These are phyloP conservation scores for Rhimphoctona megacephalus DNA, from an alignment of 2,888 invertebrate genomes.

Conservation along the genomic window DNA sequence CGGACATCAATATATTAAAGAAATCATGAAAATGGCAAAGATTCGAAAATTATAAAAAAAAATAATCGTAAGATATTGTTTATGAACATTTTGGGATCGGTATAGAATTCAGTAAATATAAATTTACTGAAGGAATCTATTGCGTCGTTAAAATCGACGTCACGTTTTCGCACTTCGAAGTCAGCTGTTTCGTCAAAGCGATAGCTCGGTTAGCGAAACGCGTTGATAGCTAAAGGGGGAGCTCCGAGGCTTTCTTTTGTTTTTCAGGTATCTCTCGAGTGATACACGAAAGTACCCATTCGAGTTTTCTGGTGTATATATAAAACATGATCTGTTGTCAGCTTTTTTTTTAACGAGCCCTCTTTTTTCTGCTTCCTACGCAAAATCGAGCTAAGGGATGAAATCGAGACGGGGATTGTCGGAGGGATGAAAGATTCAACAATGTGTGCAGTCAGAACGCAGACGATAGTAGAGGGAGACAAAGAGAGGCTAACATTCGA, in stretches of 20 bases:
- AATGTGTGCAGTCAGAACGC: conserved; percentile 33
- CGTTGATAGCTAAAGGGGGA: conserved; percentile 19
- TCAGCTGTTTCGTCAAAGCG: conserved; percentile 43
- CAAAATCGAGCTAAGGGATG: conserved; percentile 48
- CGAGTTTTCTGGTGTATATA: not conserved
- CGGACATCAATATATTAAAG: not conserved
- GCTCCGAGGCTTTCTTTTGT: conserved; percentile 23
- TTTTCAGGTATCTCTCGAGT: conserved; percentile 40
- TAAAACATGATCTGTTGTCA: conserved; percentile 45
- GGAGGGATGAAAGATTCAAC: conserved; percentile 12
- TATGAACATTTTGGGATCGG: not conserved
- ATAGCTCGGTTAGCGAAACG: conserved; percentile 36
- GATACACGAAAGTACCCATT: not conserved
- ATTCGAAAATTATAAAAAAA: not conserved
- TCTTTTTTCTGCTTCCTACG: conserved; percentile 46
- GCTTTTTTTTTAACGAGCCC: conserved; percentile 58
- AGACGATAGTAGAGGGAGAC: conserved; percentile 4
- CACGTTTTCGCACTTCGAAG: conserved; percentile 28
- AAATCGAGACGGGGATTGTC: conserved; percentile 33
- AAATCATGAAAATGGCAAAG: not conserved
- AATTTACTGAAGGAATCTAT: not conserved
- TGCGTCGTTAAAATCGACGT: not conserved
- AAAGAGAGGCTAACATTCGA: conserved; percentile 11
- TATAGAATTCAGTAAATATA: too few species aligned
- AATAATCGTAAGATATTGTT: not conserved